A percentile compares a stretch with the other conserved stretches of the same genome.
phyloP scores from a whole-genome alignment of 2,797 vertebrate species.

The Apodemus agrarius region DNA sequence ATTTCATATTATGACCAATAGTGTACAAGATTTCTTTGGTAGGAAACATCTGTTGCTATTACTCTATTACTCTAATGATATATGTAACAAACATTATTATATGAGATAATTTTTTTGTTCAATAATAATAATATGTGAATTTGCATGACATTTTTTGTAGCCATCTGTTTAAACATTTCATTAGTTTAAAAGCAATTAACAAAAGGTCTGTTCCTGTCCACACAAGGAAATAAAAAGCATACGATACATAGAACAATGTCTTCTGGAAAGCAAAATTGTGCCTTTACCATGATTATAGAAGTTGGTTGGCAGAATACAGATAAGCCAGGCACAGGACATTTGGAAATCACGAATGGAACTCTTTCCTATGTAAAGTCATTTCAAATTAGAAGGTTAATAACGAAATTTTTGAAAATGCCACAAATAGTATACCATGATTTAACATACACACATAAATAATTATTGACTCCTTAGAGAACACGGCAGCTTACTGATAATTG shows the following conservation, averaged over 20 bases:
- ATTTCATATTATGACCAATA: background rate
- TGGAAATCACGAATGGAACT: background rate
- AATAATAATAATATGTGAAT: background rate
- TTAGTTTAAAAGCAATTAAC: slow-evolving; percentile 39
- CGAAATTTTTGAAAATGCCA: background rate
- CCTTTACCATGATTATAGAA: background rate
- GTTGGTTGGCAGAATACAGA: background rate
- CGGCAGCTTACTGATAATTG: background rate
- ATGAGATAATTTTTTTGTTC: background rate
- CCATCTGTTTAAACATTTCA: slow-evolving; percentile 25
- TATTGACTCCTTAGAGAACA: background rate
- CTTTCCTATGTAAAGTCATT: background rate
- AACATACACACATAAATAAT: background rate
- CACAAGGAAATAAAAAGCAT: slow-evolving; percentile 17
- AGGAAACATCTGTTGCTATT: background rate
- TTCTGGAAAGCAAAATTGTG: background rate
- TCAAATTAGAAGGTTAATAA: background rate
- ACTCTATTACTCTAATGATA: background rate
- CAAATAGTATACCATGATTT: background rate
- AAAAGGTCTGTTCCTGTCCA: background rate
- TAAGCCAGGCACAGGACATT: background rate
- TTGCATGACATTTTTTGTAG: background rate
- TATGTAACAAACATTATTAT: background rate
- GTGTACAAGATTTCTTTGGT: background rate
- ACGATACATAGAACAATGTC: background rate